A percentile compares a stretch with the other conserved stretches of the same genome.
Conservation (phyloP, 2,797 vertebrate genomes). For the Ctenopoma multispine region DNA sequence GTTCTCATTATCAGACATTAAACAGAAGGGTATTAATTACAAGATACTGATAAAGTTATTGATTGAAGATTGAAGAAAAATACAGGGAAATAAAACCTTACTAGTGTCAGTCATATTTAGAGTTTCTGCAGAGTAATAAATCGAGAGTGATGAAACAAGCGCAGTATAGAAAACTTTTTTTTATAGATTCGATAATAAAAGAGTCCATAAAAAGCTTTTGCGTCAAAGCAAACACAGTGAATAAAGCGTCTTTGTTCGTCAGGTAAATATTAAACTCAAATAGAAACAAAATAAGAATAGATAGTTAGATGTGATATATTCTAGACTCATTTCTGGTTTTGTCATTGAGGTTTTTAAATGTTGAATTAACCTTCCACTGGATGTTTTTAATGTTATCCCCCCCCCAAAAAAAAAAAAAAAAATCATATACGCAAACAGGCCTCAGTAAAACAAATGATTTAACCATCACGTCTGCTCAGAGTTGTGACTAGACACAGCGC, state of each 20-base stretch:
- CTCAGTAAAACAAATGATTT: not conserved
- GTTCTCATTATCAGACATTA: conserved; percentile 26
- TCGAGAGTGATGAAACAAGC: conserved; percentile 1
- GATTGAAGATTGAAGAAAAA: conserved; percentile 6
- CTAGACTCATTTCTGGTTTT: conserved; percentile 1
- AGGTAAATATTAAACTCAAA: conserved; percentile 3
- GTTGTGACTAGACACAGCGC: conserved; percentile 29
- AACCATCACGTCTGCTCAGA: conserved; percentile 27
- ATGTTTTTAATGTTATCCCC: not conserved
- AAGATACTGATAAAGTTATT: not conserved
- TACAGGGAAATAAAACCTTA: not conserved
- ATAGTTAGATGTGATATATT: conserved; percentile 1
- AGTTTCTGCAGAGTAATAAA: conserved; percentile 13
- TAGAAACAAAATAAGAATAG: conserved; percentile 5
- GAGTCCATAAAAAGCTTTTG: conserved; percentile 35
- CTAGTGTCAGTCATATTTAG: conserved; percentile 7
- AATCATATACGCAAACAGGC: not conserved
- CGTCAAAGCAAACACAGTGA: conserved; percentile 23
- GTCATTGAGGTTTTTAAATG: not conserved
- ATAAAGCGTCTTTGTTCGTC: conserved; percentile 26
- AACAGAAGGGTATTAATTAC: conserved; percentile 13
- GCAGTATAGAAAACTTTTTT: conserved; percentile 1
- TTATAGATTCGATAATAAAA: conserved; percentile 30
- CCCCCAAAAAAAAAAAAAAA: not conserved
- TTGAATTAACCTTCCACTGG: conserved; percentile 10